Percentiles rank a stretch among this genome's conserved stretches.
Conservation (phyloP, 2,113 vertebrate genomes). For the Tragulus kanchil region DNA sequence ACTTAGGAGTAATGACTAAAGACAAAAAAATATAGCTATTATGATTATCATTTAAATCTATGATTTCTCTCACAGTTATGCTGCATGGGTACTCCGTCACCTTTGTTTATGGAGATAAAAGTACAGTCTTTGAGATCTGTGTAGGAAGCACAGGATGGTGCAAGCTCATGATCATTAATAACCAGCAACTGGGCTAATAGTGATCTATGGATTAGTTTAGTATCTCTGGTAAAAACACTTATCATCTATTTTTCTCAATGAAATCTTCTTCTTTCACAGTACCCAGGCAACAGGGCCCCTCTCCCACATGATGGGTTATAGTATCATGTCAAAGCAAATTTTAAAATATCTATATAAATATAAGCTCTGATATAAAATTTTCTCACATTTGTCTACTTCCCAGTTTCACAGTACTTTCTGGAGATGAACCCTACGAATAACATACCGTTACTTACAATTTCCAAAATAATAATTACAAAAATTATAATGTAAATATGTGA, state of each 20-base stretch:
- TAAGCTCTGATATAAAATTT: background rate
- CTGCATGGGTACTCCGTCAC: background rate
- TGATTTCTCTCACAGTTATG: background rate
- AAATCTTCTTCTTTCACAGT: background rate
- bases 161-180: background rate
- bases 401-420: background rate
- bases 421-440: background rate
- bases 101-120: background rate
- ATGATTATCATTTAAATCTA: background rate
- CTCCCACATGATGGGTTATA: background rate
- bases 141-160: background rate
- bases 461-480: background rate
- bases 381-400: background rate
- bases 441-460: background rate
- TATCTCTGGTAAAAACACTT: background rate
- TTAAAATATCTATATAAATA: background rate
- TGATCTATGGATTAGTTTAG: background rate
- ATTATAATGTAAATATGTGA: background rate
- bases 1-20: background rate
- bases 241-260: background rate
- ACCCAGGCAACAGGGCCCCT: background rate
- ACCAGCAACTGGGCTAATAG: background rate
- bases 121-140: background rate
- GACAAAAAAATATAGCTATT: background rate
- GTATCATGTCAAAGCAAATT: background rate